Base-by-base conservation (phyloP, 2,113 vertebrate species). In the Phyllostomus hastatus region DNA sequence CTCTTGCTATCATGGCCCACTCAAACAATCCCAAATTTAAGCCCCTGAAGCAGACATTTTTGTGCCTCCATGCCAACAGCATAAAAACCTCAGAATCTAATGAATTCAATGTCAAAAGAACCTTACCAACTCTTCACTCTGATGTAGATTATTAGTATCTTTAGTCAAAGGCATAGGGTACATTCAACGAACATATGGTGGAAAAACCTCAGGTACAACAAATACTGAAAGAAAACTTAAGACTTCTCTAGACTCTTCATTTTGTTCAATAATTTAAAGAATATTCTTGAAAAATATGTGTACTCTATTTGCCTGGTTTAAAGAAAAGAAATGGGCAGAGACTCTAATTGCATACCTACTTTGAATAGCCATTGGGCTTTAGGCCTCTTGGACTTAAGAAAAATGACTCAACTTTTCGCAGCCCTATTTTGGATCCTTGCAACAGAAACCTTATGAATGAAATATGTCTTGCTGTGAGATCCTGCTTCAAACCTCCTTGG, bases 371-470 rank as follows among this genome's bases (percentile, higher is more conserved):
- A 26, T 54, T 43, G 43, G 43, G 43, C 43, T 43, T 43, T 43
- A 43, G 38, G 22, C 91, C 88, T 94, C 19, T 92, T 1, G 9
- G 81, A 70, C 35, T 92, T 96, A 76, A 76, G 50, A 92, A 93
- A 96, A 90, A 92, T 94, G 94, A 96, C 78, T 95, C 85, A 66
- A 72, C 85, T 96, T 80, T 91, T 90, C 80, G 95, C 17, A 35
- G 57, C 41, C 89, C 78, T 78, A 28, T 89, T 89, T 94, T 89
- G 41, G 46, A 86, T 86, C 20, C 9, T 35, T 76, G 72, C 7
- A 59, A 50, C 54, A 95, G 67, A 93, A 97, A 91, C 72, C 48
- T 95, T 92, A 88, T 96, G 92, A 97, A 97, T 97, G 93, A 95
- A 97, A 61, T 70, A 70, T 43, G 31, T 91, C 94, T 95, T 86